Percentiles rank a stretch among this genome's conserved stretches.
Evolutionary conservation across 2,113 vertebrate genomes (phyloP).

Genomic region (Diadophis punctatus): DNA sequence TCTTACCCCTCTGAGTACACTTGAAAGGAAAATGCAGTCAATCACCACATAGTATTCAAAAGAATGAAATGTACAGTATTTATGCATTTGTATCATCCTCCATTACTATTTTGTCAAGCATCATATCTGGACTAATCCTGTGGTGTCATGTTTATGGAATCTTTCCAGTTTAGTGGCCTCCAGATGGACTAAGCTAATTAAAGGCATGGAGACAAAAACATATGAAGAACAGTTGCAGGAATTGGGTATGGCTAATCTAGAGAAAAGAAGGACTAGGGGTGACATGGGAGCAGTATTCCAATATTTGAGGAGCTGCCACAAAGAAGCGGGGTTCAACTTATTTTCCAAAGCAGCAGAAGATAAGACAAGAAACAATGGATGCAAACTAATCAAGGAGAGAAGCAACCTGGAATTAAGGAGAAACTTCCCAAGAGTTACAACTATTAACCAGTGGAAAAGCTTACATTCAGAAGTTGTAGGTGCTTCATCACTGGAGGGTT

Average conservation of each 20-base stretch:
- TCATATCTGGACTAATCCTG: not conserved
- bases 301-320: not conserved
- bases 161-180: not conserved
- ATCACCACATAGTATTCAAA: not conserved
- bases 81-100: not conserved
- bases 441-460: not conserved
- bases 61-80: not conserved
- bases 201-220: not conserved
- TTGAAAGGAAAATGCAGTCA: not conserved
- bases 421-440: not conserved
- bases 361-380: not conserved
- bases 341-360: not conserved
- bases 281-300: not conserved
- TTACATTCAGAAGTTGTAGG: not conserved
- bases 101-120: not conserved
- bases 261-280: not conserved
- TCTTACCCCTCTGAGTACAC: not conserved
- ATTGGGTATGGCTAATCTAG: not conserved
- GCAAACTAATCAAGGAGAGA: not conserved
- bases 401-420: not conserved
- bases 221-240: not conserved
- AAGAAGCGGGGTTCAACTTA: not conserved
- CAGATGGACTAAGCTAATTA: not conserved
- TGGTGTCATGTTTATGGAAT: not conserved
- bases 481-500: not conserved